Evolutionary conservation across 2,888 invertebrate genomes (phyloP), one percentile per base, ranked within the genome.

Genomic region (Leistus spinibarbis): DNA sequence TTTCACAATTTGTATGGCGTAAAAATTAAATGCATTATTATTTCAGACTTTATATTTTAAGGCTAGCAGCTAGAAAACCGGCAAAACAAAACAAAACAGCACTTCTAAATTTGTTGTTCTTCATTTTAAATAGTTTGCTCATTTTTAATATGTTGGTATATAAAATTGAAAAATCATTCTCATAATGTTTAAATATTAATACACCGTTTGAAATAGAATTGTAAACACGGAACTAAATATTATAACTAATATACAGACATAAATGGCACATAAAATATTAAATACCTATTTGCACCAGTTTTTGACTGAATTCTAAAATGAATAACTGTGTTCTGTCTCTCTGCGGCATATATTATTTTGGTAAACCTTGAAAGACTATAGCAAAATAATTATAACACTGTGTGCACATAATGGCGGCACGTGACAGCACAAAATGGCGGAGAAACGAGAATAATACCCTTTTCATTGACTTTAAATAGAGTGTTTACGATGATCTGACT

Each of bases 41-140:
- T 56, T 65, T 71, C 71, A 71, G 71, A 71, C 71, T 71, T 71
- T 56, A 63, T 64, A 65, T 63, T 24, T 64, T 71, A 71, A 71
- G 65, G 71, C 71, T 71, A 71, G 71, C 71, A 71, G 71, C 71
- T 71, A 71, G 24, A 63, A 19, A 57, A 57, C 19, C 22, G 16
- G 71, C 24, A 53, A 24, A 70, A 70, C 20, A 54, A 63, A 27
- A 70, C 5, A 24, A 24, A 27, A 70, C 5, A 24, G 7, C 7
- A 24, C 3, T 24, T 24, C 7, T 24, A 24, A 24, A 7, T 24
- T 40, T 40, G 40, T 13, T 40, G 40, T 40, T 7, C 7, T 1
- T 40, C 7, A 40, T 40, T 40, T 13, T 40, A 40, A 10, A 40
- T 40, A 1, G 40, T 40, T 40, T 40, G 40, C 4, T 40, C 7